phyloP scores from a whole-genome alignment of 2,888 invertebrate species.

The Tetragnatha montana region DNA sequence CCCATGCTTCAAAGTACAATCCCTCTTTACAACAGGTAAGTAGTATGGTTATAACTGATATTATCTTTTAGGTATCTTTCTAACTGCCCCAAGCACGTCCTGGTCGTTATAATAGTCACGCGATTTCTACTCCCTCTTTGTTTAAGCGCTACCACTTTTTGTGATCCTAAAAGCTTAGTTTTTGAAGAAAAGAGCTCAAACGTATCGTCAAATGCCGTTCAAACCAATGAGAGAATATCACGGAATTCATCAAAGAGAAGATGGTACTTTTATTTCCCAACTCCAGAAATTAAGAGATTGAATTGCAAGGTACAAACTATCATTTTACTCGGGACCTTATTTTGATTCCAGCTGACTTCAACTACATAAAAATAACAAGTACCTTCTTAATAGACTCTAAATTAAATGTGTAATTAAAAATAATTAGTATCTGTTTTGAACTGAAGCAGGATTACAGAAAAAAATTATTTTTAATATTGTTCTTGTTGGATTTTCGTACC shows the following conservation, averaged over 20 bases:
- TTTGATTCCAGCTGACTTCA: too few relatives aligned
- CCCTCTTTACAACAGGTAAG: not conserved
- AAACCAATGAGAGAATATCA: not conserved
- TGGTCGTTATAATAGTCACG: not conserved
- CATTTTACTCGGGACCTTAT: too few relatives aligned
- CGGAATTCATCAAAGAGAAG: not conserved
- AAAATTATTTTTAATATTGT: too few relatives aligned
- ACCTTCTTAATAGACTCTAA: too few relatives aligned
- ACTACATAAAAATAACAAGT: too few relatives aligned
- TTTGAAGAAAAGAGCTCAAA: not conserved
- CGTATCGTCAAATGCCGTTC: not conserved
- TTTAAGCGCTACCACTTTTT: not conserved
- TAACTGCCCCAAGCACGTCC: not conserved
- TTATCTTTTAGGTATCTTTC: not conserved
- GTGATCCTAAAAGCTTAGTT: not conserved
- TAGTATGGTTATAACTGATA: not conserved
- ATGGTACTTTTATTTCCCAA: too few relatives aligned
- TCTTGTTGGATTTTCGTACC: too few relatives aligned
- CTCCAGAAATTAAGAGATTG: too few relatives aligned
- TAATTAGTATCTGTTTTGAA: too few relatives aligned
- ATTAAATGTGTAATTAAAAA: too few relatives aligned
- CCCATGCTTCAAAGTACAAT: not conserved
- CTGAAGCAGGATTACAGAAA: too few relatives aligned
- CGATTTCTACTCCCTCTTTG: not conserved
- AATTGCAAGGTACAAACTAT: too few relatives aligned